Percentiles rank a stretch among this genome's conserved stretches.
Evolutionary conservation across 2,888 invertebrate species (phyloP).

Genomic region (Pseudococcus jackbeardsleyi): DNA sequence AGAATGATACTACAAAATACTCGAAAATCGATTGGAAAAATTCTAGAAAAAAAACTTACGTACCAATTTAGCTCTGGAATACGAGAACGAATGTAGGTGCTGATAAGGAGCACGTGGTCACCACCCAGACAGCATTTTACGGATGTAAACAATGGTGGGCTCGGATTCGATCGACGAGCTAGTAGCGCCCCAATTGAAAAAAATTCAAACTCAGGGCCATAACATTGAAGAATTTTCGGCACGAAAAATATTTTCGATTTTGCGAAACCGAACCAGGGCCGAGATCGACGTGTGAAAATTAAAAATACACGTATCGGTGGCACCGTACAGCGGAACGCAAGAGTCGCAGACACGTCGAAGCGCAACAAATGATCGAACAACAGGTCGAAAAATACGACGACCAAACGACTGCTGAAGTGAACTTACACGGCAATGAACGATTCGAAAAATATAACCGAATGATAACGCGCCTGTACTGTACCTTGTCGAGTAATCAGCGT

Average conservation of each 20-base stretch:
- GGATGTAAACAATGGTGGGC: conserved; percentile 29
- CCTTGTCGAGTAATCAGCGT: conserved; percentile 45
- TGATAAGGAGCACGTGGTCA: conserved; percentile 54
- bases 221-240: not conserved
- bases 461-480: conserved; percentile 56
- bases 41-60: conserved; percentile 1
- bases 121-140: conserved; percentile 32
- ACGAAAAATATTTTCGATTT: not conserved
- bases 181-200: not conserved
- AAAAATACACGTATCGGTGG: not conserved
- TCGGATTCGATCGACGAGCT: conserved; percentile 36
- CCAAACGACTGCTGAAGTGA: conserved; percentile 42
- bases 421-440: conserved; percentile 34
- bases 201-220: not conserved
- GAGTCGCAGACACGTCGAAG: not conserved
- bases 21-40: not conserved
- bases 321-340: not conserved
- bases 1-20: not conserved
- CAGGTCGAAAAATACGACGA: conserved; percentile 40
- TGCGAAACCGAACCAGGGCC: not conserved
- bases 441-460: conserved; percentile 50
- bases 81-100: not conserved
- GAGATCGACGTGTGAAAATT: not conserved
- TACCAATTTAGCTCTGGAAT: not conserved
- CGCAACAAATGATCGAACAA: conserved; percentile 53